These are phyloP conservation scores for Xylocampa areola DNA, from an alignment of 2,888 invertebrate species.

Conservation along the genomic window DNA sequence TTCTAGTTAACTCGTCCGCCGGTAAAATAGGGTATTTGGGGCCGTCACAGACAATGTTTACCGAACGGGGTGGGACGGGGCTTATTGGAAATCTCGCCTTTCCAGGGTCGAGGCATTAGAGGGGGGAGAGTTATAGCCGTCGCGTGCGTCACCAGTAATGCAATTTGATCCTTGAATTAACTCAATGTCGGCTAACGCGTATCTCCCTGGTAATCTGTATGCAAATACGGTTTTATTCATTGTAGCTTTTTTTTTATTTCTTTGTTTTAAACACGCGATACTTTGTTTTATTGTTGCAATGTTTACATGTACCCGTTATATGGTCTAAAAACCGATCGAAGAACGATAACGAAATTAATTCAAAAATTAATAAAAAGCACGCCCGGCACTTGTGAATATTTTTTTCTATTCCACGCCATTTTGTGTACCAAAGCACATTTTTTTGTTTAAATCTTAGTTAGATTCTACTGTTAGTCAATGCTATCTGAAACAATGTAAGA, in stretches of 20 bases:
- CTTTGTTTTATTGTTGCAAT: background rate
- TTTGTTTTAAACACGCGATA: background rate
- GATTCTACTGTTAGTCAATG: no score
- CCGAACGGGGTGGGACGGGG: slow-evolving; percentile 47
- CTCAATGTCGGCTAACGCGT: slow-evolving; percentile 21
- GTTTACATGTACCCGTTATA: no score
- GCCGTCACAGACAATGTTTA: slow-evolving; percentile 50
- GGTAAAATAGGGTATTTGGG: slow-evolving; percentile 33
- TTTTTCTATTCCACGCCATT: no score
- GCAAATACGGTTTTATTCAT: slow-evolving; percentile 36
- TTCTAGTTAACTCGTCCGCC: slow-evolving; percentile 36
- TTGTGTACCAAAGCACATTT: no score
- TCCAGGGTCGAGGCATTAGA: slow-evolving; percentile 49
- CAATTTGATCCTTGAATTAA: slow-evolving; percentile 57
- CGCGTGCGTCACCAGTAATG: slow-evolving; percentile 53
- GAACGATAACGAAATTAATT: no score
- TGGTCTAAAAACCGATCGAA: no score
- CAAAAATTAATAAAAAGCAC: no score
- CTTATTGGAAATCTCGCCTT: slow-evolving; percentile 59
- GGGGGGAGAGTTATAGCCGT: slow-evolving; percentile 31
- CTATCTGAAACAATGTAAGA: no score
- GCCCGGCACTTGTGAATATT: no score
- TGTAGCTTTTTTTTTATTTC: slow-evolving; percentile 8
- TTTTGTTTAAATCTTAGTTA: no score
- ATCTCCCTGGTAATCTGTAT: slow-evolving; percentile 27